phyloP scores from a whole-genome alignment of 1,140 invertebrate species.

The Pseudachorutes palmiensis region DNA sequence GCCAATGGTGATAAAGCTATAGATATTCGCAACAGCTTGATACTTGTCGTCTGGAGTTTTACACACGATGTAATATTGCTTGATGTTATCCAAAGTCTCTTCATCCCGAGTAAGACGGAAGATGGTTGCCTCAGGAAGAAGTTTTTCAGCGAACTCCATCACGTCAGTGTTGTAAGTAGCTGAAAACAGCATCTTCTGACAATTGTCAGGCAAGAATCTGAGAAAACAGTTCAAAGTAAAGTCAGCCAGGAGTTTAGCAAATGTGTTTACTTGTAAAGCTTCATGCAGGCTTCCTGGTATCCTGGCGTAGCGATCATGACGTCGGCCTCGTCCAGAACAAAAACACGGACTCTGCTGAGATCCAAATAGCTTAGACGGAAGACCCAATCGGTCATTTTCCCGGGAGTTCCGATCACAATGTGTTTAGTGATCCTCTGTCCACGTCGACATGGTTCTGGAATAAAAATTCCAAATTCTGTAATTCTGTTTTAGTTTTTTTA shows the following conservation, averaged over 20 bases:
- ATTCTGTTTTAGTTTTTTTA: no score
- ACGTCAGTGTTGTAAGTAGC: conserved; percentile 92
- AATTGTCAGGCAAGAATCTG: conserved; percentile 53
- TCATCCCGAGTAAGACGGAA: conserved; percentile 83
- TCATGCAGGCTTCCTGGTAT: conserved; percentile 92
- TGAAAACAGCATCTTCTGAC: conserved; percentile 98
- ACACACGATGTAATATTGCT: conserved; percentile 93
- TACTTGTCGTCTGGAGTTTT: conserved; percentile 72
- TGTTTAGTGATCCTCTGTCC: conserved; percentile 69
- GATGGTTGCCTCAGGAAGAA: conserved; percentile 84
- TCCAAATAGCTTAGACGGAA: conserved; percentile 80
- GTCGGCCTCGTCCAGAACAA: conserved; percentile 97
- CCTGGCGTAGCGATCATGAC: conserved; percentile 98
- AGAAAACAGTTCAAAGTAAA: not conserved
- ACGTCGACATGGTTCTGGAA: conserved; percentile 39
- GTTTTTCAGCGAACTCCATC: conserved; percentile 92
- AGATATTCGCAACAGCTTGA: conserved; percentile 87
- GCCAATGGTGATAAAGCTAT: conserved; percentile 88
- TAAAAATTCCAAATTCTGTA: no score
- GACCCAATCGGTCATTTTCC: conserved; percentile 86
- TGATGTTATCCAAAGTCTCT: conserved; percentile 93
- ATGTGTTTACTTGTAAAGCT: conserved; percentile 87
- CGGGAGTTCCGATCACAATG: conserved; percentile 92
- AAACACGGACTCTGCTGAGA: conserved; percentile 77
- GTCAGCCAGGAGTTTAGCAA: no score